phyloP scores from a whole-genome alignment of 2,113 vertebrate genomes.

The Acrocephalus arundinaceus region DNA sequence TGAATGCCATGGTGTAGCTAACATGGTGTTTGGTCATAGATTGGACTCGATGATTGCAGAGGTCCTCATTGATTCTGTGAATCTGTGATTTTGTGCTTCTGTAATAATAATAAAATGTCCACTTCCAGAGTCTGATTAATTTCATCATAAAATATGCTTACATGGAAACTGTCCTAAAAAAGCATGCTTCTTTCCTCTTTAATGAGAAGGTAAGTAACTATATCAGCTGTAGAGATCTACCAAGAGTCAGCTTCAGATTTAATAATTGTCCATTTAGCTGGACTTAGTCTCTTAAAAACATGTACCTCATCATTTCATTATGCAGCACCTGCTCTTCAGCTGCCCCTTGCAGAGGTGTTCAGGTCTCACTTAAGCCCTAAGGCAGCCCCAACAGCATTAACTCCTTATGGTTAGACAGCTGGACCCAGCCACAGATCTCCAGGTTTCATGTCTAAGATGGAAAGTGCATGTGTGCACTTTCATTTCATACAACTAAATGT shows the following conservation, averaged over 20 bases:
- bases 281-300: neutral
- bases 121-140: neutral
- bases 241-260: neutral
- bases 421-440: neutral
- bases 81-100: neutral
- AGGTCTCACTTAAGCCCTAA: neutral
- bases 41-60: neutral
- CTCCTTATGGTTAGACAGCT: rapidly evolving
- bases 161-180: neutral
- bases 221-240: neutral
- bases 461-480: neutral
- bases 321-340: neutral
- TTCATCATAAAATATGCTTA: neutral
- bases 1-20: neutral
- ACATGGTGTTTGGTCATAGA: neutral
- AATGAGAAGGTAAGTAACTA: neutral
- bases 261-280: neutral
- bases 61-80: neutral
- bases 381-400: neutral
- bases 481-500: neutral
- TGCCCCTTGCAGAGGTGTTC: neutral
- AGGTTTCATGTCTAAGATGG: neutral
- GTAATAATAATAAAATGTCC: neutral
- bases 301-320: neutral
- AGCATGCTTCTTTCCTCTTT: neutral